phyloP scores from a whole-genome alignment of 2,113 vertebrate species.

The Psophia crepitans region DNA sequence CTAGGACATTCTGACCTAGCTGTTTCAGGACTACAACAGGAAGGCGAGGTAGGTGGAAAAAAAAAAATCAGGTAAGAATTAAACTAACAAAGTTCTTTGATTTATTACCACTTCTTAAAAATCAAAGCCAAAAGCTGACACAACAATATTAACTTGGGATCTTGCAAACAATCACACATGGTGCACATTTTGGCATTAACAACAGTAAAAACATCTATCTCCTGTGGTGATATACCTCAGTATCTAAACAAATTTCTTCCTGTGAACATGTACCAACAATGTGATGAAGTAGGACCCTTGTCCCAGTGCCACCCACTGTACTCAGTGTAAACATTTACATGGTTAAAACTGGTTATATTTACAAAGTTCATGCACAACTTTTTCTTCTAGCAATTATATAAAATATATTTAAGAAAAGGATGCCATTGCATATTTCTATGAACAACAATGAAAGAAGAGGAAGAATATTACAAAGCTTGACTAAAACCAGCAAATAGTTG shows the following conservation, averaged over 20 bases:
- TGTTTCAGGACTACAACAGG: background rate
- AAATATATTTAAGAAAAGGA: slow-evolving; percentile 48
- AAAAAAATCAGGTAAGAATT: background rate
- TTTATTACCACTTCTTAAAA: background rate
- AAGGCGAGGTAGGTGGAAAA: background rate
- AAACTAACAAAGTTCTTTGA: background rate
- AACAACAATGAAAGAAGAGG: slow-evolving; percentile 16
- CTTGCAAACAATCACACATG: slow-evolving; percentile 48
- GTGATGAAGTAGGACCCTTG: background rate
- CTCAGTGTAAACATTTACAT: slow-evolving; percentile 26
- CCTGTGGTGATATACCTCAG: background rate
- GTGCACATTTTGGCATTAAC: background rate
- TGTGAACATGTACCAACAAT: background rate
- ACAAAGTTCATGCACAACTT: slow-evolving; percentile 27
- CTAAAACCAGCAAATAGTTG: slow-evolving; percentile 46
- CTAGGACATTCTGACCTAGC: background rate
- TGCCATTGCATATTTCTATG: slow-evolving; percentile 16
- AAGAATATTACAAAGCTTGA: slow-evolving; percentile 57
- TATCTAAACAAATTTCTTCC: slow-evolving; percentile 11
- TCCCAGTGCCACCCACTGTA: background rate
- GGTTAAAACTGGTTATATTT: slow-evolving; percentile 9
- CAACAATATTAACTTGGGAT: background rate
- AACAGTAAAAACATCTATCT: background rate
- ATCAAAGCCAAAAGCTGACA: background rate
- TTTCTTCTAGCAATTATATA: slow-evolving; percentile 45